A percentile compares a stretch with the other conserved stretches of the same genome.
Conservation (phyloP, 2,888 invertebrate species). For the Hymenopus coronatus region DNA sequence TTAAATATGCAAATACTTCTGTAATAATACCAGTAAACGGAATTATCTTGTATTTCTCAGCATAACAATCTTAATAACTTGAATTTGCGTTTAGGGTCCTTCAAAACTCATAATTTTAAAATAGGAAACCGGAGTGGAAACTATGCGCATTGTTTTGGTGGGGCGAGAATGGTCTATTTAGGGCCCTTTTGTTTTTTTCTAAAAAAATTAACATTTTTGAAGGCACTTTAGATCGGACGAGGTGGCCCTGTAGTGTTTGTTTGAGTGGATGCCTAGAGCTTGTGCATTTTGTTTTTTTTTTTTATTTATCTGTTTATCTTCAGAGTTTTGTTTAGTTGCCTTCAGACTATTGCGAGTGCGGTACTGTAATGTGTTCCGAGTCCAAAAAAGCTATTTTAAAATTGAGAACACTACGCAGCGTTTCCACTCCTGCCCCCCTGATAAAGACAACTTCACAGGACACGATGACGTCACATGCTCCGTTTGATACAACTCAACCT, state of each 20-base stretch:
- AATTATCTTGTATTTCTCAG: conserved; percentile 34
- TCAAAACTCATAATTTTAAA: conserved; percentile 36
- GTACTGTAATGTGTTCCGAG: conserved; percentile 34
- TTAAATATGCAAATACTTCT: conserved; percentile 32
- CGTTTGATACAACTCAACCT: neutral
- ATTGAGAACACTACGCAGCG: conserved; percentile 57
- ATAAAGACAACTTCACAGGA: conserved; percentile 15
- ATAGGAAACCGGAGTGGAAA: conserved; percentile 26
- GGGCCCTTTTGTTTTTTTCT: conserved; percentile 79
- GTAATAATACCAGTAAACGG: conserved; percentile 35
- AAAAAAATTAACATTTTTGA: conserved; percentile 71
- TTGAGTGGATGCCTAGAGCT: conserved; percentile 38
- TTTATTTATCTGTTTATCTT: conserved; percentile 24
- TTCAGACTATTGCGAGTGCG: conserved; percentile 73
- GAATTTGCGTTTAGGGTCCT: conserved; percentile 35
- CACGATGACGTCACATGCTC: conserved; percentile 10
- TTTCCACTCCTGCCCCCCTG: conserved; percentile 24
- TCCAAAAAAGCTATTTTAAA: conserved; percentile 65
- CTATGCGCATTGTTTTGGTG: conserved; percentile 53
- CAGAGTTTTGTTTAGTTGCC: conserved; percentile 57
- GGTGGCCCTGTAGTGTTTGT: conserved; percentile 73
- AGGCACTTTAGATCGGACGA: conserved; percentile 95
- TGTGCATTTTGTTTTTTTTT: conserved; percentile 26
- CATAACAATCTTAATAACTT: conserved; percentile 35
- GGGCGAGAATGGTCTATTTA: conserved; percentile 76